A percentile compares a stretch with the other conserved stretches of the same genome.
phyloP scores from a whole-genome alignment of 1,140 invertebrate species.

The Proctacanthus coquilletti region DNA sequence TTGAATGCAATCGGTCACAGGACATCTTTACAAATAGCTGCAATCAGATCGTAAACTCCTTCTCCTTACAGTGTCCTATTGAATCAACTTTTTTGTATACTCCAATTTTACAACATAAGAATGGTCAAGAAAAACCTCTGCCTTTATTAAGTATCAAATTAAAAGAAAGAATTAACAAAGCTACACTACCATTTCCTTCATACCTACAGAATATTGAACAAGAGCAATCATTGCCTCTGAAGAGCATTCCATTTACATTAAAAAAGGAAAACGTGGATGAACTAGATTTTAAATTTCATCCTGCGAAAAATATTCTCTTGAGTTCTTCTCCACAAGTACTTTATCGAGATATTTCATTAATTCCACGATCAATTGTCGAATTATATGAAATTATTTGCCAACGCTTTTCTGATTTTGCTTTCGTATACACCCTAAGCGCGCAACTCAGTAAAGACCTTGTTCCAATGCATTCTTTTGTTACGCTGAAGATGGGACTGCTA shows the following conservation, averaged over 20 bases:
- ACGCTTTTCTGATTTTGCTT: slow-evolving; percentile 18
- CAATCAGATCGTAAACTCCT: too few species aligned
- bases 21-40: neutral
- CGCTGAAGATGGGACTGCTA: slow-evolving; percentile 20
- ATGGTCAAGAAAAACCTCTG: neutral
- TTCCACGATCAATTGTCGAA: neutral
- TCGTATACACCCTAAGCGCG: slow-evolving; percentile 18
- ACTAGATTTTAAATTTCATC: neutral
- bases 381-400: neutral
- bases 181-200: neutral
- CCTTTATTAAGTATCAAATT: neutral
- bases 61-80: too few species aligned
- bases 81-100: too few species aligned
- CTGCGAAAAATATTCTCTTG: too few species aligned
- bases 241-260: neutral
- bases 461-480: slow-evolving; percentile 23
- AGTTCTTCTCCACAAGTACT: too few species aligned
- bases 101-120: neutral
- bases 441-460: slow-evolving; percentile 18
- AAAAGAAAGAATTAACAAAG: neutral
- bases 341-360: neutral
- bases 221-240: neutral
- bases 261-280: neutral
- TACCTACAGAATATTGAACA: neutral
- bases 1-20: neutral